Evolutionary conservation across 2,113 vertebrate species (phyloP).

Genomic region (Mystacornis crossleyi): DNA sequence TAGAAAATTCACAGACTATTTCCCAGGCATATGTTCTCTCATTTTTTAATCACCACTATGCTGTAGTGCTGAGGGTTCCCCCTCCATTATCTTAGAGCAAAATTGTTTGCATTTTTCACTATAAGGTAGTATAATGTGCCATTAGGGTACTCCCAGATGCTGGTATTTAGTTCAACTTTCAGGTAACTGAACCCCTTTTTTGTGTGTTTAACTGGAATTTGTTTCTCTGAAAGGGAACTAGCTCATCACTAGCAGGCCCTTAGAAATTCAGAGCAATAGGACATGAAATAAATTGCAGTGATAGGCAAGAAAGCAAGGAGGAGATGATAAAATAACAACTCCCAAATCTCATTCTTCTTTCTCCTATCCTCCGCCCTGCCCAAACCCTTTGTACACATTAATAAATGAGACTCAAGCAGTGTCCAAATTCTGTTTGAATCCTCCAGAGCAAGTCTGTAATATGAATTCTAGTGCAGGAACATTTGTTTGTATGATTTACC

Average conservation of each 20-base stretch:
- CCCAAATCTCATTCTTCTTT: not conserved
- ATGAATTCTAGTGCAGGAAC: slow-evolving; percentile 5
- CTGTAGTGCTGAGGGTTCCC: not conserved
- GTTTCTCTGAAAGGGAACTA: slow-evolving; percentile 19
- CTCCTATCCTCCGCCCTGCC: not conserved
- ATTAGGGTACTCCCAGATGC: slow-evolving; percentile 7
- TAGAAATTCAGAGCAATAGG: slow-evolving; percentile 30
- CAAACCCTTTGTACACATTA: not conserved
- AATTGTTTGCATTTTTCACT: slow-evolving; percentile 52
- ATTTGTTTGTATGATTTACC: slow-evolving; percentile 83
- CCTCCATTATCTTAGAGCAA: slow-evolving; percentile 26
- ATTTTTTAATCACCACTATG: slow-evolving; percentile 34
- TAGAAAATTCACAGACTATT: not conserved
- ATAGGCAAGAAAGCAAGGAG: not conserved
- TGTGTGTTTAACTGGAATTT: slow-evolving; percentile 23
- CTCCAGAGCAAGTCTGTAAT: slow-evolving; percentile 6
- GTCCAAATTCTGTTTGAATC: not conserved
- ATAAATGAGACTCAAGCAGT: slow-evolving; percentile 8
- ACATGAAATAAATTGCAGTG: not conserved
- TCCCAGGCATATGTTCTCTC: not conserved
- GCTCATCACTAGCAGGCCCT: not conserved
- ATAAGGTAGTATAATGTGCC: not conserved
- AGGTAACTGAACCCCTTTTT: slow-evolving; percentile 1
- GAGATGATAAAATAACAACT: not conserved
- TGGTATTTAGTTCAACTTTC: slow-evolving; percentile 23